Conservation (phyloP, 2,888 invertebrate genomes). For the Rosalia funebris region DNA sequence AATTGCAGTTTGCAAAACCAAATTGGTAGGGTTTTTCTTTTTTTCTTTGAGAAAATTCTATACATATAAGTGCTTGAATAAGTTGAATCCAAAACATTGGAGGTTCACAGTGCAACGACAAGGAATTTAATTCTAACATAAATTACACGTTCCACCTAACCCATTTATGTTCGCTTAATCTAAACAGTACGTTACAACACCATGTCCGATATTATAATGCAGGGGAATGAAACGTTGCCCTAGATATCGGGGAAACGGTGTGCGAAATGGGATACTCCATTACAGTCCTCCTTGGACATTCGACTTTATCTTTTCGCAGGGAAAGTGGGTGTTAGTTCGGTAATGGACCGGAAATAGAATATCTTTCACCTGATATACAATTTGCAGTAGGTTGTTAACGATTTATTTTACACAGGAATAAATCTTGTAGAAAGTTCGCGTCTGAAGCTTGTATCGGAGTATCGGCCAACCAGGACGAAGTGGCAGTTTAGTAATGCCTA, state of each 20-base stretch:
- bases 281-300: constrained; percentile 47
- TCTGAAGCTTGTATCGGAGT: not conserved
- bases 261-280: constrained; percentile 53
- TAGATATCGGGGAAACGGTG: constrained; percentile 47
- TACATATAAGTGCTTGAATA: too few species aligned
- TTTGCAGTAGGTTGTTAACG: constrained; percentile 23
- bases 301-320: constrained; percentile 50
- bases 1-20: too few species aligned
- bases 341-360: constrained; percentile 54
- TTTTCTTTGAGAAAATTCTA: too few species aligned
- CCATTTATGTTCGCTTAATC: not conserved
- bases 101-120: too few species aligned
- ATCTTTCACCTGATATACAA: constrained; percentile 28
- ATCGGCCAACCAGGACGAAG: not conserved
- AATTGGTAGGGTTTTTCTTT: too few species aligned
- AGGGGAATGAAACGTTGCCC: constrained; percentile 14
- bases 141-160: not conserved
- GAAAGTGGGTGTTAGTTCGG: constrained; percentile 49
- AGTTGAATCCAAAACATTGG: too few species aligned
- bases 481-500: too few species aligned
- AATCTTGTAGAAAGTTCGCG: constrained; percentile 9
- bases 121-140: not conserved
- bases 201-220: not conserved
- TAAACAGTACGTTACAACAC: not conserved
- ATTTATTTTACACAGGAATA: constrained; percentile 24